These are phyloP conservation scores for Callaeas wilsoni DNA, from an alignment of 2,113 vertebrate species.

Conservation along the genomic window DNA sequence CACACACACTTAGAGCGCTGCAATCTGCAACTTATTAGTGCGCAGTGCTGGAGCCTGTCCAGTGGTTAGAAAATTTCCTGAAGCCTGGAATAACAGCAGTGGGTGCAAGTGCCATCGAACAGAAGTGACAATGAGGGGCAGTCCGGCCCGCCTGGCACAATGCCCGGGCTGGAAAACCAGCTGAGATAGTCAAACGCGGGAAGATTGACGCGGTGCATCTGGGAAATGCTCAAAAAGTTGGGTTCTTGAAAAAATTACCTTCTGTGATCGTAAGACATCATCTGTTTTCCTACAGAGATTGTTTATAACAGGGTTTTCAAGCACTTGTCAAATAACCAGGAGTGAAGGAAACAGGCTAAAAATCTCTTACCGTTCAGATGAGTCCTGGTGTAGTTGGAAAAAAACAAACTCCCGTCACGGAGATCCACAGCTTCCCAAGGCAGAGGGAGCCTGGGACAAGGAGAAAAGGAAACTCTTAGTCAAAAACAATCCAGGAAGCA, in stretches of 20 bases:
- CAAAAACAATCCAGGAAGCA: slow-evolving; percentile 2
- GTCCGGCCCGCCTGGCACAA: slow-evolving; percentile 53
- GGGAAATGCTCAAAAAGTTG: slow-evolving; percentile 61
- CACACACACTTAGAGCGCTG: slow-evolving; percentile 69
- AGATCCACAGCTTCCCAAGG: slow-evolving; percentile 56
- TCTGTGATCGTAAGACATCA: slow-evolving; percentile 55
- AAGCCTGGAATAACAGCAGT: slow-evolving; percentile 75
- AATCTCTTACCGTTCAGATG: slow-evolving; percentile 46
- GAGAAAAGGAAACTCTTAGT: slow-evolving; percentile 43
- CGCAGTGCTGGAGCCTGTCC: slow-evolving; percentile 80
- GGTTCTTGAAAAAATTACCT: slow-evolving; percentile 59
- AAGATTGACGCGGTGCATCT: slow-evolving; percentile 55
- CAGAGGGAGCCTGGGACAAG: slow-evolving; percentile 57
- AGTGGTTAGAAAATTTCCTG: slow-evolving; percentile 82
- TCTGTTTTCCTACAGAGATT: slow-evolving; percentile 52
- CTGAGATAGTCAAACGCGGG: slow-evolving; percentile 55
- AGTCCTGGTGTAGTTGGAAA: slow-evolving; percentile 20
- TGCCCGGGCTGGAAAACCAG: slow-evolving; percentile 71
- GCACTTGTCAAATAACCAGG: slow-evolving; percentile 64
- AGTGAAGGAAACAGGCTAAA: slow-evolving; percentile 58
- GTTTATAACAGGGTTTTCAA: slow-evolving; percentile 64
- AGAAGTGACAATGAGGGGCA: slow-evolving; percentile 74
- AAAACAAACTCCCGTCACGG: slow-evolving; percentile 44
- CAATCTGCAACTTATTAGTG: slow-evolving; percentile 92
- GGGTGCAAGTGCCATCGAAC: slow-evolving; percentile 69